phyloP scores from a whole-genome alignment of 2,888 invertebrate species.

The Horisme vitalbata region DNA sequence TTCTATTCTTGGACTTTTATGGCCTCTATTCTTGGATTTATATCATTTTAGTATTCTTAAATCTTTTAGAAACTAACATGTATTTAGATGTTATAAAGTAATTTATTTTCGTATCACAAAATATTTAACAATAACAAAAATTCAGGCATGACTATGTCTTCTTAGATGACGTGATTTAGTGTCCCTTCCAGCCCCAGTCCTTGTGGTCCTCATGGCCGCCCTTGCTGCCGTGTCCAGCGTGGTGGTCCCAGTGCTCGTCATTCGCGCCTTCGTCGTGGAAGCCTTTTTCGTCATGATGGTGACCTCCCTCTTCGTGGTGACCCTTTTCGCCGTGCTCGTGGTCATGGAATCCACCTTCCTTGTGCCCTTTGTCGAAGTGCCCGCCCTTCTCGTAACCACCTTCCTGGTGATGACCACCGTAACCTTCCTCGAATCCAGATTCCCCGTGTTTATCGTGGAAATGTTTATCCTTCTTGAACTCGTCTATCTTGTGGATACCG shows the following conservation, averaged over 20 bases:
- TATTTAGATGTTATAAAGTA: neutral
- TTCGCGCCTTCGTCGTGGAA: slow-evolving; percentile 90
- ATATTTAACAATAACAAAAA: slow-evolving; percentile 64
- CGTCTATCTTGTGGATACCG: slow-evolving; percentile 92
- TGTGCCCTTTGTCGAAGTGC: slow-evolving; percentile 90
- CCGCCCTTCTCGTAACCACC: slow-evolving; percentile 91
- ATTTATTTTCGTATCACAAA: slow-evolving; percentile 53
- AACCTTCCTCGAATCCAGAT: slow-evolving; percentile 90
- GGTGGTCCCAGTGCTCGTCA: slow-evolving; percentile 88
- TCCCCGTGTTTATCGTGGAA: slow-evolving; percentile 94
- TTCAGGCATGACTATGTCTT: slow-evolving; percentile 22
- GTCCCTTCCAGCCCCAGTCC: slow-evolving; percentile 86
- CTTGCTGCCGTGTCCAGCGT: slow-evolving; percentile 88
- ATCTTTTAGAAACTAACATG: too few relatives aligned
- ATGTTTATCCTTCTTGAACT: slow-evolving; percentile 93
- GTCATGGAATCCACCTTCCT: slow-evolving; percentile 88
- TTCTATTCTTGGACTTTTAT: too few relatives aligned
- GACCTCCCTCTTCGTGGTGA: slow-evolving; percentile 89
- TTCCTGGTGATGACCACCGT: slow-evolving; percentile 89
- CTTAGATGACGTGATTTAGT: slow-evolving; percentile 43
- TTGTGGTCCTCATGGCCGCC: slow-evolving; percentile 90
- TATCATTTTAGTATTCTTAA: too few relatives aligned
- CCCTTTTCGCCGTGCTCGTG: slow-evolving; percentile 91
- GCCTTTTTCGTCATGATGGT: slow-evolving; percentile 89
- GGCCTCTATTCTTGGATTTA: too few relatives aligned